Evolutionary conservation across 2,797 vertebrate species (phyloP), one percentile per base, ranked within the genome.

Genomic region (Xiphophorus birchmanni): DNA sequence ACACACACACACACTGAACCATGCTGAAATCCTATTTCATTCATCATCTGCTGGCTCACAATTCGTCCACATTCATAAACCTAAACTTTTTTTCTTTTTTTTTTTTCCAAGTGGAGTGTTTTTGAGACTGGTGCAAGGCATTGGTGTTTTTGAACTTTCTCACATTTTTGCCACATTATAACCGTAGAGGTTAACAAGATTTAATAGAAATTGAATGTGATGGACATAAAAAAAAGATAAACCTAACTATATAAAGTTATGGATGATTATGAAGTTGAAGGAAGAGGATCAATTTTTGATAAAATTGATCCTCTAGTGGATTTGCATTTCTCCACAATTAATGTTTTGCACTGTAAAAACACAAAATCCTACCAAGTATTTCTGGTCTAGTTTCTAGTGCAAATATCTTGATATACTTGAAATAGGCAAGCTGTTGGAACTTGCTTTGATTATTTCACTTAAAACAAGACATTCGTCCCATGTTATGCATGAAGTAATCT

Each of bases 21-120:
- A 15, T 35, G 86, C 83, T 75, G 69, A 94, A 95, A 92, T 84
- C 84, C 88, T 84, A 85, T 80, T 89, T 93, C 92, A 82, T 95
- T 94, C 92, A 92, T 95, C 94, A 94, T 93, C 81, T 85, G 78
- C 82, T 90, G 91, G 90, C 91, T 89, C 83, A 74, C 81, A 73
- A 58, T 86, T 90, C 90, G 93, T 93, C 90, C 88, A 79, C 86
- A 92, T 88, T 93, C 88, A 79, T 90, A 91, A 90, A 92, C 91
- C 91, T 89, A 91, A 92, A 81, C 56, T 81, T 89, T 56, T 56
- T 7, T 48, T 47, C 13, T 17, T 2, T 21, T 48, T 5, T 84
- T 84, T 89, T 52, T 87, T 40, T 79, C 84, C 75, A 79, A 82
- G 87, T 79, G 86, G 91, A 92, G 91, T 89, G 87, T 91, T 92